Conservation (phyloP, 2,888 invertebrate genomes). For the Scaptomyza polygonia region DNA sequence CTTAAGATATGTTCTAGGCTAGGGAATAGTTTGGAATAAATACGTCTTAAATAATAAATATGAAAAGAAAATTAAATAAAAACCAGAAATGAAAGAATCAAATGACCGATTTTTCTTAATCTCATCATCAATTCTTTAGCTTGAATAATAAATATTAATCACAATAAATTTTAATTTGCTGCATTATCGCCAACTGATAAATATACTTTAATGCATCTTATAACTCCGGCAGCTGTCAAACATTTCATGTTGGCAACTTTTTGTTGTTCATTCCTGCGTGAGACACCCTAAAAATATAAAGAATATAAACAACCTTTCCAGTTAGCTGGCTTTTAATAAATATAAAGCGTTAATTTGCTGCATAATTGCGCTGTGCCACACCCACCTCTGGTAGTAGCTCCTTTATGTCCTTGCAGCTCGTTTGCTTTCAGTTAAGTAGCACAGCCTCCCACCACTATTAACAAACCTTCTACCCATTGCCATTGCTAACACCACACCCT, state of each 20-base stretch:
- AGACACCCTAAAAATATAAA: conserved; percentile 19
- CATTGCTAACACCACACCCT: background rate
- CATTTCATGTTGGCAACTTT: conserved; percentile 34
- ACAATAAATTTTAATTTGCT: conserved; percentile 55
- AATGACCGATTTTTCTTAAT: background rate
- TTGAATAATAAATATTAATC: conserved; percentile 55
- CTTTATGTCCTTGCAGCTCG: conserved; percentile 63
- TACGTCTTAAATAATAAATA: background rate
- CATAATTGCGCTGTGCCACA: conserved; percentile 75
- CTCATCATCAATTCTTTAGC: background rate
- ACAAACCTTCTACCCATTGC: background rate
- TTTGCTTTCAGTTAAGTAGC: conserved; percentile 72
- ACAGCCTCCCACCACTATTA: conserved; percentile 52
- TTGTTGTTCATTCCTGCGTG: conserved; percentile 3
- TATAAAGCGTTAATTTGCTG: conserved; percentile 80
- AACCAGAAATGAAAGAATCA: background rate
- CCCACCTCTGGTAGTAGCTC: conserved; percentile 52
- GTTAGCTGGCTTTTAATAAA: conserved; percentile 70
- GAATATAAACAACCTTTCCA: conserved; percentile 32
- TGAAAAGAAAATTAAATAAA: background rate
- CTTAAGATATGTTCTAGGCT: conserved; percentile 3
- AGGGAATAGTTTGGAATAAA: background rate
- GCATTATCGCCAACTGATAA: conserved; percentile 18
- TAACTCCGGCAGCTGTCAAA: conserved; percentile 57
- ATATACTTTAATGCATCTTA: conserved; percentile 17